phyloP scores from a whole-genome alignment of 2,888 invertebrate species.

The Anagyrus pseudococci region DNA sequence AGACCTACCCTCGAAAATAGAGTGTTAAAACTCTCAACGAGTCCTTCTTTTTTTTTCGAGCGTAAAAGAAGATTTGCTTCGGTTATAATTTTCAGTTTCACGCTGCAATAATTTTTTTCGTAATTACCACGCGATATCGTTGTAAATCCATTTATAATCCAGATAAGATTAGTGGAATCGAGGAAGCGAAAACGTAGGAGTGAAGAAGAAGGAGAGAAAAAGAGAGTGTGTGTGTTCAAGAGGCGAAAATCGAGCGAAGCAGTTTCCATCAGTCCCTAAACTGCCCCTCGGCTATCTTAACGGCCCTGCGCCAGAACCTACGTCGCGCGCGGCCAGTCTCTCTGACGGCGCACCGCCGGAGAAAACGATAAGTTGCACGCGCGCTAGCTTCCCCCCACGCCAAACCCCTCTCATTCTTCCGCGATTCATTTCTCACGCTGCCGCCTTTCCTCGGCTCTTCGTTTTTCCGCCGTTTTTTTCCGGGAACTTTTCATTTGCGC shows the following conservation, averaged over 20 bases:
- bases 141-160: conserved; percentile 23
- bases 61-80: no score
- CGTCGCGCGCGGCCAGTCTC: no score
- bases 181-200: background rate
- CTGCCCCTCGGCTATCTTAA: conserved; percentile 41
- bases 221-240: conserved; percentile 12
- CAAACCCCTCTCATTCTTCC: background rate
- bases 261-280: conserved; percentile 49
- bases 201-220: conserved; percentile 6
- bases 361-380: conserved; percentile 32
- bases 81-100: no score
- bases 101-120: no score
- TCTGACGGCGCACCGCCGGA: no score
- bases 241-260: conserved; percentile 40
- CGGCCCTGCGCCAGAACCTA: conserved; percentile 26
- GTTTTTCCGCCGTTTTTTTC: background rate
- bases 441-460: background rate
- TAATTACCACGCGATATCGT: conserved; percentile 20
- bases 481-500: background rate
- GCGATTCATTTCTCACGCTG: background rate
- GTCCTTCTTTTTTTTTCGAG: no score
- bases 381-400: background rate
- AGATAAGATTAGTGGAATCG: conserved; percentile 17
- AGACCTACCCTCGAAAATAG: no score
- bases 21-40: no score